These are phyloP conservation scores for Latrodectus geometricus DNA, from an alignment of 1,140 invertebrate species.

Conservation along the genomic window DNA sequence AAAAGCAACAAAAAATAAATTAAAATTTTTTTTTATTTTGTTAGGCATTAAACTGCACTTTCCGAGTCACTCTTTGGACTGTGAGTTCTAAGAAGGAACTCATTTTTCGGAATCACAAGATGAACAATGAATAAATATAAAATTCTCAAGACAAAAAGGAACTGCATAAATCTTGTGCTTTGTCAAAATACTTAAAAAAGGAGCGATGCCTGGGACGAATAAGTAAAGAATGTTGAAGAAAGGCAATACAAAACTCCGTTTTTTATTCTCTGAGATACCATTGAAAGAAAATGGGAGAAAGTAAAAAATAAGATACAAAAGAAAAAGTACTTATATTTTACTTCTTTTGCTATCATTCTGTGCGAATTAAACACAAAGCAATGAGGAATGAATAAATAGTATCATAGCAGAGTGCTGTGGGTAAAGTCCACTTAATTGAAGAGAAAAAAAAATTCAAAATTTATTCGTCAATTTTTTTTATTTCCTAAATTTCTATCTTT, in stretches of 20 bases:
- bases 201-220: not conserved
- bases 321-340: not conserved
- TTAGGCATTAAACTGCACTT: too few species aligned
- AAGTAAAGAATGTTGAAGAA: conserved; percentile 33
- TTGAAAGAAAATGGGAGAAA: not conserved
- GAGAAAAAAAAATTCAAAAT: not conserved
- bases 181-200: conserved; percentile 3
- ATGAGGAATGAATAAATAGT: not conserved
- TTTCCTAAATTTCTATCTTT: not conserved
- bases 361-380: not conserved
- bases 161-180: too few species aligned
- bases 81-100: too few species aligned
- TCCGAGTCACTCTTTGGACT: too few species aligned
- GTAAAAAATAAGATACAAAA: not conserved
- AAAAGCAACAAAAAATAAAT: too few species aligned
- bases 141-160: too few species aligned
- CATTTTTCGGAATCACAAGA: too few species aligned
- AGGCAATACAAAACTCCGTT: conserved; percentile 42
- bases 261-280: too few species aligned
- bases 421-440: not conserved
- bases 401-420: not conserved
- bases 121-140: too few species aligned
- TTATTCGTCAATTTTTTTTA: conserved; percentile 10
- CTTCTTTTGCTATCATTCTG: not conserved
- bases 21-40: too few species aligned